Evolutionary conservation across 2,797 vertebrate species (phyloP).

Genomic region (Eleutherodactylus coqui): DNA sequence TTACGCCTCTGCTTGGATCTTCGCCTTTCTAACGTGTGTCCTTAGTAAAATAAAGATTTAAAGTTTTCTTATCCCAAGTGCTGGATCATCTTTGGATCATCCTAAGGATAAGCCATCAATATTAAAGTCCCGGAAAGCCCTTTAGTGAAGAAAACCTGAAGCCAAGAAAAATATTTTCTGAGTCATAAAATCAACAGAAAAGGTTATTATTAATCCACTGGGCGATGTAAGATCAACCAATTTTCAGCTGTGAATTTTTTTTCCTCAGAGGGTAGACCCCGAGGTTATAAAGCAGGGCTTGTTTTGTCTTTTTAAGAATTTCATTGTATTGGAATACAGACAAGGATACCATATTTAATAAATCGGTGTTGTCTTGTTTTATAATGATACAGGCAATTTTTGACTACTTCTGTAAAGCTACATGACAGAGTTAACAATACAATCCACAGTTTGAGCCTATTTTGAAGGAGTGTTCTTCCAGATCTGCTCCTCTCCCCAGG

Average conservation of each 20-base stretch:
- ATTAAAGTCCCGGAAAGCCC: too few relatives aligned
- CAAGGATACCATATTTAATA: conserved; percentile 11
- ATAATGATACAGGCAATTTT: neutral
- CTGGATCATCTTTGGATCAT: too few relatives aligned
- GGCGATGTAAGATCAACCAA: neutral
- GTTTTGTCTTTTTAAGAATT: conserved; percentile 15
- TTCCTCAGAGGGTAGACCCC: conserved; percentile 20
- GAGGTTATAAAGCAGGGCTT: conserved; percentile 30
- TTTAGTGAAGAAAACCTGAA: neutral
- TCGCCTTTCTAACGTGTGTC: too few relatives aligned
- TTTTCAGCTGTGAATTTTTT: conserved; percentile 23
- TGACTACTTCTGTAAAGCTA: neutral
- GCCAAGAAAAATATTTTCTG: neutral
- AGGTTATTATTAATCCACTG: neutral
- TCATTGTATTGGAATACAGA: conserved; percentile 21
- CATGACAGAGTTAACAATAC: conserved; percentile 25
- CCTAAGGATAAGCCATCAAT: too few relatives aligned
- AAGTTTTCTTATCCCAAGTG: too few relatives aligned
- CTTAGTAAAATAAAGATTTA: too few relatives aligned
- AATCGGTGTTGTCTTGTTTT: neutral
- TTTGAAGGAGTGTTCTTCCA: conserved; percentile 20
- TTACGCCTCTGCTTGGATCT: too few relatives aligned
- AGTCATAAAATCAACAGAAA: neutral
- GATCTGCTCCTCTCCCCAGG: conserved; percentile 31
- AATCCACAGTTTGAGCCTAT: neutral